A percentile compares a stretch with the other conserved stretches of the same genome.
phyloP scores from a whole-genome alignment of 2,113 vertebrate genomes.

The Chrysochloris asiatica region DNA sequence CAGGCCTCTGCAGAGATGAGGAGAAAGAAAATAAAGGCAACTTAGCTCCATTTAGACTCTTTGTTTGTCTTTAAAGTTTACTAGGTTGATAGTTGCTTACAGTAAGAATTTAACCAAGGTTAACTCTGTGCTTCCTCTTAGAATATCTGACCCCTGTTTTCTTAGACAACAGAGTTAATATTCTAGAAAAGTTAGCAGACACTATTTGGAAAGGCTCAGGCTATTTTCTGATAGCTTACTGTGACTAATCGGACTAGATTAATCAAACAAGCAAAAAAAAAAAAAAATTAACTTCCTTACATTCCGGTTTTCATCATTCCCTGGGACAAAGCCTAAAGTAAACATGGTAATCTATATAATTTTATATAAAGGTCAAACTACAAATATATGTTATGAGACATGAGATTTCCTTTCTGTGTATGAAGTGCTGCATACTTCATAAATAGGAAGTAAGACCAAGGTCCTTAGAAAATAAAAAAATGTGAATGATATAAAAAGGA shows the following conservation, averaged over 20 bases:
- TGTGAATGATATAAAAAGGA: slow-evolving; percentile 81
- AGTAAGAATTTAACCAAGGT: background rate
- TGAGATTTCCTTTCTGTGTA: slow-evolving; percentile 44
- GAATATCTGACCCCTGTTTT: background rate
- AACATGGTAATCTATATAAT: slow-evolving; percentile 61
- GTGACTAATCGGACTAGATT: slow-evolving; percentile 43
- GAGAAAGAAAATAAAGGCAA: background rate
- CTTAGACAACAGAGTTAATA: background rate
- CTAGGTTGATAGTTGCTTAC: background rate
- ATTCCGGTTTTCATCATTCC: background rate
- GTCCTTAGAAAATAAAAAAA: slow-evolving; percentile 74
- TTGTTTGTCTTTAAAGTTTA: background rate
- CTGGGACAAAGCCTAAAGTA: slow-evolving; percentile 52
- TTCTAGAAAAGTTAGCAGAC: background rate
- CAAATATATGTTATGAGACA: slow-evolving; percentile 23
- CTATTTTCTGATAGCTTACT: background rate
- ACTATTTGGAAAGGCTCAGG: slow-evolving; percentile 9
- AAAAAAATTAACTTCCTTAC: slow-evolving; percentile 45
- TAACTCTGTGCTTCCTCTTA: background rate
- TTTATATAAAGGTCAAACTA: slow-evolving; percentile 64
- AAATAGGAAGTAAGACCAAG: slow-evolving; percentile 76
- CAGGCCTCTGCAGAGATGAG: background rate
- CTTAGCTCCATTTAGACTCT: background rate
- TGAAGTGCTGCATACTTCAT: slow-evolving; percentile 71
- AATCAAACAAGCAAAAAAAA: slow-evolving; percentile 32